These are phyloP conservation scores for Buteo buteo DNA, from an alignment of 2,113 vertebrate species.

Conservation along the genomic window DNA sequence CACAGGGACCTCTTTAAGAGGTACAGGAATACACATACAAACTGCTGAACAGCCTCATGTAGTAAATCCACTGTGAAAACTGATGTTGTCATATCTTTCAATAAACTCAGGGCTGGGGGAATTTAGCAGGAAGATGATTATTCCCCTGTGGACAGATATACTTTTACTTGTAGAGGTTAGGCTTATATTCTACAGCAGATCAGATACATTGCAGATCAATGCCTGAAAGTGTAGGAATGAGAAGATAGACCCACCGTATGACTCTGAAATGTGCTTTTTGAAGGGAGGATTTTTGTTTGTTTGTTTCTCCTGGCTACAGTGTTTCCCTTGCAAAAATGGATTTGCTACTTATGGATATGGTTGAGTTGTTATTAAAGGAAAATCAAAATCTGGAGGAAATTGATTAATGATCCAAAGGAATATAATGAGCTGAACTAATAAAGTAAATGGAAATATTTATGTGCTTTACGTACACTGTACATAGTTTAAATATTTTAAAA, in stretches of 20 bases:
- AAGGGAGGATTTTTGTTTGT: background rate
- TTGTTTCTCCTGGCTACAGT: no score
- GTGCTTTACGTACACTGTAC: conserved; percentile 53
- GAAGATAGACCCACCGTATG: background rate
- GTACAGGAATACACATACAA: background rate
- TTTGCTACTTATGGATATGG: background rate
- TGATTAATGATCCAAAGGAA: conserved; percentile 34
- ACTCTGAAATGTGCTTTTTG: background rate
- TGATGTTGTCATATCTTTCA: background rate
- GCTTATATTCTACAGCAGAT: background rate
- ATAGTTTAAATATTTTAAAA: conserved; percentile 44
- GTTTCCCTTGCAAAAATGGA: background rate
- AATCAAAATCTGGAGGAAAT: background rate
- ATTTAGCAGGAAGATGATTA: background rate
- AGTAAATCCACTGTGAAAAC: conserved; percentile 54
- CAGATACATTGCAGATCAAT: background rate
- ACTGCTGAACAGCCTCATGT: background rate
- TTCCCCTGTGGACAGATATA: background rate
- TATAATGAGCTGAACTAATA: conserved; percentile 52
- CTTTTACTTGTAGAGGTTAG: background rate
- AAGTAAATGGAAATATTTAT: conserved; percentile 55
- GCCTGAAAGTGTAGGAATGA: background rate
- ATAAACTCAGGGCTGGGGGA: conserved; percentile 38
- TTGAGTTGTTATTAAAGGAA: background rate
- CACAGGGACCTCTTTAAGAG: background rate